Base-by-base conservation (phyloP, 2,888 invertebrate species). In the Hirudinaria manillensis region DNA sequence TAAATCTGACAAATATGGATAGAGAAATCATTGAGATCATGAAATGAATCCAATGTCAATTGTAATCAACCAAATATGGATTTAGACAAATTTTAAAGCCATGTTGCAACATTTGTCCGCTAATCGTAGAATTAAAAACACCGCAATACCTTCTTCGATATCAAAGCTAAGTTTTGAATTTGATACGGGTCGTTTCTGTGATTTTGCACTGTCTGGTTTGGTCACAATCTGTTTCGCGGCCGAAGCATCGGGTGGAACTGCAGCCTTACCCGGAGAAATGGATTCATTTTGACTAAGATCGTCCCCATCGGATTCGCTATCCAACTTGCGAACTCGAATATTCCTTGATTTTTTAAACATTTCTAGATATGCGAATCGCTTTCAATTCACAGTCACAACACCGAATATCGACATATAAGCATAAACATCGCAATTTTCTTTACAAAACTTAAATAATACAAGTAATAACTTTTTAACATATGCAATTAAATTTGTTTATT, bases 111-210 rank as follows among this genome's bases (percentile, higher is more conserved):
- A 45, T 7, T 45, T 45, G n/a, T n/a, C n/a, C n/a, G n/a, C n/a
- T n/a, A n/a, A n/a, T n/a, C 2, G 24, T 1, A 36, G 38, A 71
- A 36, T n/a, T 13, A 27, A 27, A 72, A 53, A 45, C 24, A n/a
- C 27, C 70, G n/a, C n/a, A n/a, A 45, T 72, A 67, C 76, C 77
- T 65, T 77, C 77, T 36, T 77, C 76, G 24, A 68, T 56, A 24
- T 76, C 79, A 61, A 79, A 79, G 67, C 79, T 79, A 34, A 79
- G 75, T 29, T 77, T 70, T 34, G 78, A 68, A 53, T 70, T 75
- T 27, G 68, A 32, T 34, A 36, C 7, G 21, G 68, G 68, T 1
- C n/a, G 19, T 34, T n/a, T 68, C 13, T 29, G 32, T 1, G 68
- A 24, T 38, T 67, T 67, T 24, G 29, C 65, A 24, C 66, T 67